These are phyloP conservation scores for Macrosoma leucophasiata DNA, from an alignment of 2,888 invertebrate species.

Conservation along the genomic window DNA sequence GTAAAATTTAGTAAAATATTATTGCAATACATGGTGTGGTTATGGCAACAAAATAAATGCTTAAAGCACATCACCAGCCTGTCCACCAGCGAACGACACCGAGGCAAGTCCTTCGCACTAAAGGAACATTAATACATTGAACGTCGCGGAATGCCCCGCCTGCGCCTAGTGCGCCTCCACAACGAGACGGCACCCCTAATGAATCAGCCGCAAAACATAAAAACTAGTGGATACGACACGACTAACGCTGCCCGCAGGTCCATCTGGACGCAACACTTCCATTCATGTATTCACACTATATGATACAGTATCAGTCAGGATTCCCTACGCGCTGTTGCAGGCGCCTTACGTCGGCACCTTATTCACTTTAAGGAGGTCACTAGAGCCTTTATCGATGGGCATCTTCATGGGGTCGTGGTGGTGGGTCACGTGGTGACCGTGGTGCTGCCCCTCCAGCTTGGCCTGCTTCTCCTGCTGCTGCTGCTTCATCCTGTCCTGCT, in stretches of 20 bases:
- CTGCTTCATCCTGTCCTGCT: slow-evolving; percentile 93
- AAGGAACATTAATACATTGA: slow-evolving; percentile 69
- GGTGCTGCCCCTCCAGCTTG: slow-evolving; percentile 83
- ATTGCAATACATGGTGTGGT: slow-evolving; percentile 74
- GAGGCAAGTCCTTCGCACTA: slow-evolving; percentile 69
- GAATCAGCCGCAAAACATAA: slow-evolving; percentile 66
- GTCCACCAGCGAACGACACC: slow-evolving; percentile 65
- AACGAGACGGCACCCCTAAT: slow-evolving; percentile 47
- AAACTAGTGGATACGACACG: slow-evolving; percentile 73
- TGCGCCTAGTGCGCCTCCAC: too few species aligned
- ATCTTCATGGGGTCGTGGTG: slow-evolving; percentile 84
- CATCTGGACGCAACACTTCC: slow-evolving; percentile 67
- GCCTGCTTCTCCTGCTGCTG: slow-evolving; percentile 92
- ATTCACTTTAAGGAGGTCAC: slow-evolving; percentile 85
- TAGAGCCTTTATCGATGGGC: slow-evolving; percentile 83
- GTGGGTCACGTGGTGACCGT: slow-evolving; percentile 81
- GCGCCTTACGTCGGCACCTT: slow-evolving; percentile 85
- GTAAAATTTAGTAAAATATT: slow-evolving; percentile 75
- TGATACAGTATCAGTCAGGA: slow-evolving; percentile 74
- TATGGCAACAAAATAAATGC: slow-evolving; percentile 77
- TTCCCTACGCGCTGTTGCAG: slow-evolving; percentile 47
- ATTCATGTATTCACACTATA: slow-evolving; percentile 68
- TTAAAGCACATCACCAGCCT: slow-evolving; percentile 75
- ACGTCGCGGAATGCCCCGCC: slow-evolving; percentile 53
- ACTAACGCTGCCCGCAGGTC: slow-evolving; percentile 61